Conservation (phyloP, 2,888 invertebrate species). For the Ptilodon capucinus region DNA sequence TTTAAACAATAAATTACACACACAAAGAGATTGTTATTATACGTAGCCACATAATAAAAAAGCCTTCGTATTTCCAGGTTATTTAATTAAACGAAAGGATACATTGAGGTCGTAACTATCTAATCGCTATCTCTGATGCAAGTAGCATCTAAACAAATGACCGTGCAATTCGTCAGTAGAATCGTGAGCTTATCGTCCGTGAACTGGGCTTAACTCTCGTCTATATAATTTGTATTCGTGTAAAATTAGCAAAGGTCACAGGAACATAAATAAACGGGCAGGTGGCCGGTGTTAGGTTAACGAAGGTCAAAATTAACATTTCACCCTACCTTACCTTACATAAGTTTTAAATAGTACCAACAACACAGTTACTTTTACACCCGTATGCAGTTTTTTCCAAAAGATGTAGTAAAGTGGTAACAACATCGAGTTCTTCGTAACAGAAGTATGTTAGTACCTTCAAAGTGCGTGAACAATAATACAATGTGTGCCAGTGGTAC, state of each 20-base stretch:
- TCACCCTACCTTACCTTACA: background rate
- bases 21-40: no score
- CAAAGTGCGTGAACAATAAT: slow-evolving; percentile 6
- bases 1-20: no score
- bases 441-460: background rate
- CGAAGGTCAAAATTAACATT: background rate
- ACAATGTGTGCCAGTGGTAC: slow-evolving; percentile 24
- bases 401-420: no score
- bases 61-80: background rate
- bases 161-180: slow-evolving; percentile 13
- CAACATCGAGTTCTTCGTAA: no score
- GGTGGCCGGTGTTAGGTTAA: background rate
- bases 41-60: no score
- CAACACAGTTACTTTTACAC: no score
- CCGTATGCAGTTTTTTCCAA: no score
- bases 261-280: slow-evolving; percentile 5
- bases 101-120: background rate
- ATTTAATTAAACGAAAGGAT: background rate
- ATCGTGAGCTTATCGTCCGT: slow-evolving; percentile 16
- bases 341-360: no score
- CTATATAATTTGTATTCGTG: slow-evolving; percentile 12
- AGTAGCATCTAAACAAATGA: slow-evolving; percentile 5
- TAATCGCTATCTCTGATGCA: slow-evolving; percentile 1
- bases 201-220: slow-evolving; percentile 7
- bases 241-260: slow-evolving; percentile 18